phyloP scores from a whole-genome alignment of 2,888 invertebrate species.

The Mythimna vitellina region DNA sequence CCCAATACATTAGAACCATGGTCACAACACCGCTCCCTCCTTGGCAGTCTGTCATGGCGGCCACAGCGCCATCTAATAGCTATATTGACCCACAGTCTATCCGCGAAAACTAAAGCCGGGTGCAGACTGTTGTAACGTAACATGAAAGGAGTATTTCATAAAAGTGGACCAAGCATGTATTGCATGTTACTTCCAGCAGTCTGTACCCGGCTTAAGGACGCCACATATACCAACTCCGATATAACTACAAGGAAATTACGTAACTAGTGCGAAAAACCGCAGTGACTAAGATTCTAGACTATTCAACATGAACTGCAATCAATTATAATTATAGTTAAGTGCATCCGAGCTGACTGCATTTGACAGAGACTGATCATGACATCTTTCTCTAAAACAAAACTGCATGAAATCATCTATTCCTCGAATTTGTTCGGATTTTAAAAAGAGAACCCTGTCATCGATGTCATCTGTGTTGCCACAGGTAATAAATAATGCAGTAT shows the following conservation, averaged over 20 bases:
- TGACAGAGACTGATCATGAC: slow-evolving; percentile 34
- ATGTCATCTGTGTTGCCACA: slow-evolving; percentile 31
- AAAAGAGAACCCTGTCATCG: slow-evolving; percentile 15
- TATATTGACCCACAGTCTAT: slow-evolving; percentile 78
- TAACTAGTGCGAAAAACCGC: slow-evolving; percentile 37
- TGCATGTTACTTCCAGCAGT: too few relatives aligned
- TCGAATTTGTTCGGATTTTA: slow-evolving; percentile 12
- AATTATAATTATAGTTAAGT: slow-evolving; percentile 33
- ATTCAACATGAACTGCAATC: slow-evolving; percentile 30
- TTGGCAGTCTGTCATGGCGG: slow-evolving; percentile 76
- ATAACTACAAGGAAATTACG: slow-evolving; percentile 35
- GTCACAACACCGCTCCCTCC: slow-evolving; percentile 68
- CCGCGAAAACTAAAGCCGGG: slow-evolving; percentile 30
- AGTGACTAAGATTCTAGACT: slow-evolving; percentile 32
- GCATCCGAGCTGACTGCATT: slow-evolving; percentile 12
- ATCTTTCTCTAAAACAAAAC: slow-evolving; percentile 28
- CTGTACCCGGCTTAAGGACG: neutral
- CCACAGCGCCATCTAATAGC: slow-evolving; percentile 82
- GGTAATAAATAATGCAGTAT: slow-evolving; percentile 16
- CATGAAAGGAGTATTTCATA: too few relatives aligned
- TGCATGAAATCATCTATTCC: slow-evolving; percentile 15
- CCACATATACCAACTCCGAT: slow-evolving; percentile 42
- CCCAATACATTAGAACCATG: slow-evolving; percentile 54
- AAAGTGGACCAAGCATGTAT: too few relatives aligned
- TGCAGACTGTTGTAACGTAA: too few relatives aligned